A percentile compares a stretch with the other conserved stretches of the same genome.
These are phyloP conservation scores for Carassius auratus DNA, from an alignment of 2,113 vertebrate species.

Conservation along the genomic window DNA sequence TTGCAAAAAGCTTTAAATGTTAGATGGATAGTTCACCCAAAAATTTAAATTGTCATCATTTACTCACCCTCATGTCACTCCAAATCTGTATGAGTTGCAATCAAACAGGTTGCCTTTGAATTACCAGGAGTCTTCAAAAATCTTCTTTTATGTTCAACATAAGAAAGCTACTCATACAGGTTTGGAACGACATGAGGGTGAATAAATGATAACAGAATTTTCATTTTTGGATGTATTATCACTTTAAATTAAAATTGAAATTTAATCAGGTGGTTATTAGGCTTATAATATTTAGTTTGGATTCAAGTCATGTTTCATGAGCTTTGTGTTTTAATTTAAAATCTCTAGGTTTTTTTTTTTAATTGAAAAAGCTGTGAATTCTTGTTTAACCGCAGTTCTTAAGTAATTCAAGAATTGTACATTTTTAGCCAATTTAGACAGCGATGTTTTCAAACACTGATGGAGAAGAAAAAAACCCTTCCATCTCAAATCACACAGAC, in stretches of 20 bases:
- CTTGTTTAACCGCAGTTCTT: not conserved
- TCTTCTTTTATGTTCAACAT: no score
- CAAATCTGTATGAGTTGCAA: no score
- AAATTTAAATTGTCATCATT: no score
- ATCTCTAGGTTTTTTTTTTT: not conserved
- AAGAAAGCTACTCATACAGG: no score
- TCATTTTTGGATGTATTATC: no score
- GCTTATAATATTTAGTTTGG: not conserved
- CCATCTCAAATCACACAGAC: slow-evolving; percentile 27
- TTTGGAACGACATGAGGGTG: no score
- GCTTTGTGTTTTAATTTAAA: not conserved
- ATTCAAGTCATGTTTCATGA: not conserved
- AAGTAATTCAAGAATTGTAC: not conserved
- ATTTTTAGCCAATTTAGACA: not conserved
- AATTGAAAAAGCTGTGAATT: not conserved
- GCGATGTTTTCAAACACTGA: not conserved
- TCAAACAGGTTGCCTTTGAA: no score
- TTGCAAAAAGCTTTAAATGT: not conserved
- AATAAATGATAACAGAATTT: no score
- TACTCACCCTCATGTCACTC: no score
- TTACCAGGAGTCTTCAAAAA: no score
- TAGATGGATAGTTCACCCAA: no score
- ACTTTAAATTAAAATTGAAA: not conserved
- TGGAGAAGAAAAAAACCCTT: not conserved
- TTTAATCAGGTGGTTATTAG: not conserved